These are phyloP conservation scores for Calephelis virginiensis DNA, from an alignment of 1,140 invertebrate species.

Conservation along the genomic window DNA sequence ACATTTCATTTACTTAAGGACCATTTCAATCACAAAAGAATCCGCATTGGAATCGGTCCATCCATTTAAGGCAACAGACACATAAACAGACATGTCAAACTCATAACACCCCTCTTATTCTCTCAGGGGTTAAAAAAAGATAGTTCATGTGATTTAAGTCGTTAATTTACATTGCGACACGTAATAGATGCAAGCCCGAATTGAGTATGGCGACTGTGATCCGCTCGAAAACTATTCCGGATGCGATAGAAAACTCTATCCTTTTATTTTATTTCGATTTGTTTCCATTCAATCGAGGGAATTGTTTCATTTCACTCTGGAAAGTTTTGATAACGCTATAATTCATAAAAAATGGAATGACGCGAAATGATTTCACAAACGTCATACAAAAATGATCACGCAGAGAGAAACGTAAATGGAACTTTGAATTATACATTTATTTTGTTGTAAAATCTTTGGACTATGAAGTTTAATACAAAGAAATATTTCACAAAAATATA, in stretches of 20 bases:
- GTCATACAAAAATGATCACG: background rate
- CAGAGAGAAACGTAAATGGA: background rate
- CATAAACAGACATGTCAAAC: no score
- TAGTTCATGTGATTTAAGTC: no score
- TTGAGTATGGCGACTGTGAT: slow-evolving; percentile 67
- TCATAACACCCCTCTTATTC: no score
- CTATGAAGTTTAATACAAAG: background rate
- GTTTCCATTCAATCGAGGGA: slow-evolving; percentile 64
- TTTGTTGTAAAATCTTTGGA: background rate
- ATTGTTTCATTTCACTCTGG: slow-evolving; percentile 57
- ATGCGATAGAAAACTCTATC: slow-evolving; percentile 68
- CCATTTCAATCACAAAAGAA: no score
- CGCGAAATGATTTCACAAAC: slow-evolving; percentile 20
- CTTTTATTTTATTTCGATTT: slow-evolving; percentile 70
- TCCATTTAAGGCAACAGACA: no score
- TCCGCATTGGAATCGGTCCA: no score
- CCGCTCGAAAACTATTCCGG: slow-evolving; percentile 68
- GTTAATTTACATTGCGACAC: slow-evolving; percentile 26
- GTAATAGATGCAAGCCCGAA: slow-evolving; percentile 47
- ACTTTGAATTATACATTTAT: background rate
- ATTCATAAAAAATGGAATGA: slow-evolving; percentile 18
- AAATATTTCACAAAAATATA: background rate
- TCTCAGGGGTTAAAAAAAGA: no score
- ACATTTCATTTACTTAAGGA: no score
- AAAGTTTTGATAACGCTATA: slow-evolving; percentile 47